Conservation (phyloP, 2,888 invertebrate species). For the Oligia fasciuncula region DNA sequence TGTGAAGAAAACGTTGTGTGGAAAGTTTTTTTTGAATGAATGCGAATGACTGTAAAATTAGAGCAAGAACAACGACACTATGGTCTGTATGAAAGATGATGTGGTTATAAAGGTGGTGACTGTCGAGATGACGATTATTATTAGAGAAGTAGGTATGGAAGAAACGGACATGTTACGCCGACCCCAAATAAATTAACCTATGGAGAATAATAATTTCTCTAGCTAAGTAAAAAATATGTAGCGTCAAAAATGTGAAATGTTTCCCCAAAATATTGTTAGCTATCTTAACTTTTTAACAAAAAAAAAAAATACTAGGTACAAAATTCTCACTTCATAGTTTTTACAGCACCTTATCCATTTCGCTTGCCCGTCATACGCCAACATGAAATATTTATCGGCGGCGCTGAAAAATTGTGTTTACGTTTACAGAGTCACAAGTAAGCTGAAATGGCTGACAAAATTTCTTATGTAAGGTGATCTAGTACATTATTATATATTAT, state of each 20-base stretch:
- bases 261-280: not conserved
- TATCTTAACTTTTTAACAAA: constrained; percentile 13
- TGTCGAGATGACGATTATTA: not conserved
- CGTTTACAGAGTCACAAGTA: constrained; percentile 50
- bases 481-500: constrained; percentile 36
- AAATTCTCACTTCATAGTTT: constrained; percentile 32
- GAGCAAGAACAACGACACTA: not conserved
- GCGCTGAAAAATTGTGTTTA: constrained; percentile 58
- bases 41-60: not conserved
- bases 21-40: not conserved
- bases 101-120: not conserved
- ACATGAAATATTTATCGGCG: constrained; percentile 58
- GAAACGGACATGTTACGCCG: not conserved
- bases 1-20: not conserved
- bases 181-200: not conserved
- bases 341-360: constrained; percentile 48
- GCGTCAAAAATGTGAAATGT: not conserved
- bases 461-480: constrained; percentile 40
- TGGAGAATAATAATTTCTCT: not conserved
- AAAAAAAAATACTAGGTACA: constrained; percentile 22
- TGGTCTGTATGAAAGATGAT: not conserved
- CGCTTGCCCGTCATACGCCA: constrained; percentile 40
- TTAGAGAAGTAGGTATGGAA: not conserved
- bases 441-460: constrained; percentile 29
- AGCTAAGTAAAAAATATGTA: not conserved